These are phyloP conservation scores for Toxotes lorentzi DNA, from an alignment of 2,797 vertebrate genomes.

Conservation along the genomic window DNA sequence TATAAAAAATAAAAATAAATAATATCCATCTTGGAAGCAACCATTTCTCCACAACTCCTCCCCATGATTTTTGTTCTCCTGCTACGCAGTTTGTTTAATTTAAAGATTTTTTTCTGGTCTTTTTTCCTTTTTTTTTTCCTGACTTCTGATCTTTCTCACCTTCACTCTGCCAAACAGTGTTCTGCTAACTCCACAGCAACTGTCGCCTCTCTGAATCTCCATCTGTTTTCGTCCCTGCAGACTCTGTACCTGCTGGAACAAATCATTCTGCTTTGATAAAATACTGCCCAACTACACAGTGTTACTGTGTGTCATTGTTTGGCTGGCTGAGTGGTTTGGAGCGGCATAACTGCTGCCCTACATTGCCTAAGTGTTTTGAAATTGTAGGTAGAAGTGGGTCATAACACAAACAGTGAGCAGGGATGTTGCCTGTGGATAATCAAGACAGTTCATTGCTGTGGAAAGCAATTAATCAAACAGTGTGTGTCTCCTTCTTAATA, in stretches of 20 bases:
- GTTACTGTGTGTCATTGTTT: conserved; percentile 66
- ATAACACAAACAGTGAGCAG: conserved; percentile 64
- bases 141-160: conserved; percentile 51
- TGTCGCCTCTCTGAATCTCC: conserved; percentile 48
- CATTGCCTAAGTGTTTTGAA: conserved; percentile 74
- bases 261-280: conserved; percentile 65
- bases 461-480: conserved; percentile 58
- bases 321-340: conserved; percentile 55
- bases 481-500: conserved; percentile 20
- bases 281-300: conserved; percentile 44
- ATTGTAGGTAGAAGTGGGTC: conserved; percentile 77
- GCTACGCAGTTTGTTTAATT: neutral
- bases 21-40: too few species aligned
- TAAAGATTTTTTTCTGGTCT: neutral
- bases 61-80: neutral
- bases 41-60: neutral
- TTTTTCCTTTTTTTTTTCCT: conserved; percentile 5
- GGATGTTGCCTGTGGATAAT: conserved; percentile 59
- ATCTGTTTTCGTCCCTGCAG: conserved; percentile 65
- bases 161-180: conserved; percentile 36
- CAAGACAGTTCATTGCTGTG: conserved; percentile 50
- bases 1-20: too few species aligned
- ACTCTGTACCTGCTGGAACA: conserved; percentile 73
- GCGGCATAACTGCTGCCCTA: conserved; percentile 74
- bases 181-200: conserved; percentile 40